Evolutionary conservation across 1,140 invertebrate genomes (phyloP).

Genomic region (Drosophila ambigua): DNA sequence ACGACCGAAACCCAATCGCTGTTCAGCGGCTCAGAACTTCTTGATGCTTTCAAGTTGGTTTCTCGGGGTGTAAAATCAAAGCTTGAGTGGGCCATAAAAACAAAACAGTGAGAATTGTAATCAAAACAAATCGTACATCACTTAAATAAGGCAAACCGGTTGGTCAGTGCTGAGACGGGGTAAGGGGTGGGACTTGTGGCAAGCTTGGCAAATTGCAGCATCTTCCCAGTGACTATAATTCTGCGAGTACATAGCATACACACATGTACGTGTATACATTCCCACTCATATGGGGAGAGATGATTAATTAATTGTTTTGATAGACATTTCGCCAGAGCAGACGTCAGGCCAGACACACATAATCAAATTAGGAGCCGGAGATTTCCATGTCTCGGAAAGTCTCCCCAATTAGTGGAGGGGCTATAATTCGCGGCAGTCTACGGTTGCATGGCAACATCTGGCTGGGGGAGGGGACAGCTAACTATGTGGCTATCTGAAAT

Average conservation of each 20-base stretch:
- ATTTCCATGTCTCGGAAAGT: conserved; percentile 51
- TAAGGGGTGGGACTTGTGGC: too few species aligned
- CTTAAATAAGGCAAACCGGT: conserved; percentile 7
- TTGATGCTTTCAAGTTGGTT: too few species aligned
- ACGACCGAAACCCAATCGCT: too few species aligned
- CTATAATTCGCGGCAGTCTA: conserved; percentile 41
- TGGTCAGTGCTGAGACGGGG: neutral
- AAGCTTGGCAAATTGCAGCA: too few species aligned
- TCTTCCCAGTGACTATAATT: too few species aligned
- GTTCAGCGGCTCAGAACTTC: too few species aligned
- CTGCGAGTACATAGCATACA: too few species aligned
- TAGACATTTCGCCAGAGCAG: conserved; percentile 13
- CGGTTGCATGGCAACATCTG: conserved; percentile 18
- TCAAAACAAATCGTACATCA: conserved; percentile 21
- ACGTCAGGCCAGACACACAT: conserved; percentile 28
- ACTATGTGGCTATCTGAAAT: conserved; percentile 1
- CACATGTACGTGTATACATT: too few species aligned
- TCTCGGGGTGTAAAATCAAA: neutral
- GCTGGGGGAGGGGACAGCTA: neutral
- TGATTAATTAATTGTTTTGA: conserved; percentile 4
- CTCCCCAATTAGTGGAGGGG: conserved; percentile 42
- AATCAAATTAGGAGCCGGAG: conserved; percentile 40
- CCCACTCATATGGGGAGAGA: neutral
- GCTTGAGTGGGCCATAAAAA: conserved; percentile 1
- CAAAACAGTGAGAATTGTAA: conserved; percentile 11